Evolutionary conservation across 64 coral and sea anemone species (phyloP), one percentile per base, ranked within the genome.

Genomic region (Catalaphyllia jardinei): DNA sequence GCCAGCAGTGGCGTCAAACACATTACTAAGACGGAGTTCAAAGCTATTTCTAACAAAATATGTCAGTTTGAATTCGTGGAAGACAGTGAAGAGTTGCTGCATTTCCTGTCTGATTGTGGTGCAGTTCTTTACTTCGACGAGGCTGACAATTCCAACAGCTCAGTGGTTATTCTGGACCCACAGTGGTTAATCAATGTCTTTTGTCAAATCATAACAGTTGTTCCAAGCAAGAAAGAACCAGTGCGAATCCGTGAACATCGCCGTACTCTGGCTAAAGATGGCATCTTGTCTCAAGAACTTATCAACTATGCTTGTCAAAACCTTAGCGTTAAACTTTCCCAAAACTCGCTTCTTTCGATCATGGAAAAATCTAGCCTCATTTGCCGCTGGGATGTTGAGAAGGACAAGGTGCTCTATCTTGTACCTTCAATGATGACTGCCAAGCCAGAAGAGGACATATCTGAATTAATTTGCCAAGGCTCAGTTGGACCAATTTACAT

Each of bases 41-140:
- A 27, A 3, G 22, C 18, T 1, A 50, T 71, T 50, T 35, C 81
- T 13, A 22, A 85, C 11, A 71, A 8, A 71, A 71, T 85, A 25
- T 85, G 81, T 51, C 81, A 51, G 10, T 85, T 85, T 71, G 38
- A 71, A 13, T 22, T 71, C 22, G 10, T 27, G 3, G 81, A 85
- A 71, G 81, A 85, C 33, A 51, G 81, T 69, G 62, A 85, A 8
- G 62, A 85, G 38, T 39, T 85, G 11, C 52, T 85, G 38, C 20
- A 85, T 42, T 85, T 85, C n/a, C 49, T 85, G 81, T 85, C 63
- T 17, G 81, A 85, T 28, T 71, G 81, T 71, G 81, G 81, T 27
- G 81, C 81, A 50, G 62, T 85, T 51, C 62, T 85, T 29, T 85
- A 35, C 28, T 85, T 85, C 62, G 52, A 85, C 46, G 81, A 69